Evolutionary conservation across 2,888 invertebrate species (phyloP), one percentile per base, ranked within the genome.

Genomic region (Eilema depressum): DNA sequence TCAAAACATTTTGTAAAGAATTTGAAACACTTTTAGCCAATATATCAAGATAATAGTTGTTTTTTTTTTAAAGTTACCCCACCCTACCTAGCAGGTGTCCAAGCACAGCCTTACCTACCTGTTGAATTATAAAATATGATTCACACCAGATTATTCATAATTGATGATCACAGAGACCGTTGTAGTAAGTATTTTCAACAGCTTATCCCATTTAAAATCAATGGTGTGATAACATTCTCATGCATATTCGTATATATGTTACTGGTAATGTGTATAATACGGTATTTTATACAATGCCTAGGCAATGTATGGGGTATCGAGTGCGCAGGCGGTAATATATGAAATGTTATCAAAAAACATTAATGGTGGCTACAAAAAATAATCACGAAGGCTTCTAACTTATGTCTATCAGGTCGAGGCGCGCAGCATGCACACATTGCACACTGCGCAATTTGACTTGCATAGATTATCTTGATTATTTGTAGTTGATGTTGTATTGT

Each of bases 201-300:
- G 85, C 82, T 90, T 89, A 93, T 92, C 88, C 90, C 86, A 91
- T 92, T 93, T 85, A 86, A 84, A 89, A 88, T 88, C 91, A 93
- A 93, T 91, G 91, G 86, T 78, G 86, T 88, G 92, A 92, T 93
- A 93, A 90, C 86, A 85, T 85, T 82, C 90, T 92, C 91, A 92
- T 91, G 88, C 89, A 90, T 92, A 92, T 92, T 92, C 91, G 87
- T 91, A 85, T 85, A 87, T 85, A 88, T n/a, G n/a, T n/a, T n/a
- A n/a, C n/a, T n/a, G n/a, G n/a, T n/a, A n/a, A n/a, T n/a, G n/a
- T n/a, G n/a, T n/a, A n/a, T n/a, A n/a, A n/a, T n/a, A n/a, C n/a
- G n/a, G n/a, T n/a, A n/a, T n/a, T n/a, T n/a, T n/a, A n/a, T n/a
- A n/a, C n/a, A n/a, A n/a, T n/a, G n/a, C n/a, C n/a, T n/a, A n/a